These are phyloP conservation scores for Frieseomelitta varia DNA, from an alignment of 1,140 invertebrate species.

Conservation along the genomic window DNA sequence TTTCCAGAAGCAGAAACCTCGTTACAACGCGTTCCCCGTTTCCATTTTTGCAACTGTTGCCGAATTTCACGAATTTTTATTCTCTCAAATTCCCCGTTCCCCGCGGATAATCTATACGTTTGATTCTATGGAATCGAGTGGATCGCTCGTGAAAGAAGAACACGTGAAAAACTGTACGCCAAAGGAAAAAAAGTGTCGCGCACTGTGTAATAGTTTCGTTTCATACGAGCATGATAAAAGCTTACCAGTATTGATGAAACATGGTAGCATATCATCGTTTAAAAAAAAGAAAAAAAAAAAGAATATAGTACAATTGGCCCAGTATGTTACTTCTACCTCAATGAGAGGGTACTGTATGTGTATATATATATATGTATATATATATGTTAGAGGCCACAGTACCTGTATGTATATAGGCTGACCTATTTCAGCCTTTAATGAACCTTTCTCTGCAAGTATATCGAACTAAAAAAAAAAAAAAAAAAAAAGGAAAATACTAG, in stretches of 20 bases:
- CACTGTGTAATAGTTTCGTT: constrained; percentile 2
- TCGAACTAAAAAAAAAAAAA: background rate
- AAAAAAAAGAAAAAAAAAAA: background rate
- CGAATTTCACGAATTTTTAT: background rate
- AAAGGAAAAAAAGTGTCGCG: background rate
- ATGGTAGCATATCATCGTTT: background rate
- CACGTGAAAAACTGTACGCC: background rate
- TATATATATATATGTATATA: no score
- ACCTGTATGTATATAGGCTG: background rate
- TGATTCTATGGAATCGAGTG: background rate
- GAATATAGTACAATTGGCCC: constrained; percentile 1
- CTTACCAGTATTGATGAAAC: constrained; percentile 4
- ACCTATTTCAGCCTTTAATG: constrained; percentile 29
- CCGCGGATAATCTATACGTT: no score
- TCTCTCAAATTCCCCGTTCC: no score
- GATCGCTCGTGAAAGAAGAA: background rate
- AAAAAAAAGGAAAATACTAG: background rate
- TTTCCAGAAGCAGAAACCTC: background rate
- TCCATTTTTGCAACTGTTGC: no score
- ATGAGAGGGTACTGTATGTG: background rate
- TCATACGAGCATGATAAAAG: constrained; percentile 3
- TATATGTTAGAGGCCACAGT: background rate
- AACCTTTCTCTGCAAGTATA: constrained; percentile 21
- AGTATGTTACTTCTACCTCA: constrained; percentile 8
- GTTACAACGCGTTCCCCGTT: background rate